These are phyloP conservation scores for Mobula birostris DNA, from an alignment of 2,113 vertebrate genomes.

Conservation along the genomic window DNA sequence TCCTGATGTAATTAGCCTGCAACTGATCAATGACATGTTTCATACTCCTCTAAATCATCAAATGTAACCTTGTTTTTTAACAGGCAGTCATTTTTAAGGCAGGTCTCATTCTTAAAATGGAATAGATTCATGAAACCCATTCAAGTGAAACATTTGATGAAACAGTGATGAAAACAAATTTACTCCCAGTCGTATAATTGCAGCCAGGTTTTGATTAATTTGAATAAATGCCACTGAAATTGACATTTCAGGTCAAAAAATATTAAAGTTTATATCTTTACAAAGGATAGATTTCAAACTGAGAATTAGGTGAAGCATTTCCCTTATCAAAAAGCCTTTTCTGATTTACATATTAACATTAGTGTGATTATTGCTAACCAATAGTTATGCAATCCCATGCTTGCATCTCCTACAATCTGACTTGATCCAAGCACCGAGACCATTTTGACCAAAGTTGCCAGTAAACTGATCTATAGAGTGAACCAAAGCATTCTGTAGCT, in stretches of 20 bases:
- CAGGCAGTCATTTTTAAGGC: not conserved
- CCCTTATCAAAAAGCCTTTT: not conserved
- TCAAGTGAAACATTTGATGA: not conserved
- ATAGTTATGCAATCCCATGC: not conserved
- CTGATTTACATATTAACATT: not conserved
- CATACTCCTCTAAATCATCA: not conserved
- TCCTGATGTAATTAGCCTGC: slow-evolving; percentile 27
- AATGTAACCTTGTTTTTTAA: not conserved
- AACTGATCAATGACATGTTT: slow-evolving; percentile 19
- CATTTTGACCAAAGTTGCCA: not conserved
- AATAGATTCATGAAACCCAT: not conserved
- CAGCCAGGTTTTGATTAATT: not conserved
- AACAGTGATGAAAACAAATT: not conserved
- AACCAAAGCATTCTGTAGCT: not conserved
- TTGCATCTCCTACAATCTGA: too few species aligned
- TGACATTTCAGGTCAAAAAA: not conserved
- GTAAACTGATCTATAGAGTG: not conserved
- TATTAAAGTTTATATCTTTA: not conserved
- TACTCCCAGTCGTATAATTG: not conserved
- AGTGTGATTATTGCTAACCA: not conserved
- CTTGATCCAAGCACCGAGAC: too few species aligned
- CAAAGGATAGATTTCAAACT: not conserved
- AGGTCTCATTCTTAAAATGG: too few species aligned
- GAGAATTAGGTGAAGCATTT: not conserved
- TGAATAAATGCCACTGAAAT: not conserved